phyloP scores from a whole-genome alignment of 2,888 invertebrate species.

The Embidobia sp. region DNA sequence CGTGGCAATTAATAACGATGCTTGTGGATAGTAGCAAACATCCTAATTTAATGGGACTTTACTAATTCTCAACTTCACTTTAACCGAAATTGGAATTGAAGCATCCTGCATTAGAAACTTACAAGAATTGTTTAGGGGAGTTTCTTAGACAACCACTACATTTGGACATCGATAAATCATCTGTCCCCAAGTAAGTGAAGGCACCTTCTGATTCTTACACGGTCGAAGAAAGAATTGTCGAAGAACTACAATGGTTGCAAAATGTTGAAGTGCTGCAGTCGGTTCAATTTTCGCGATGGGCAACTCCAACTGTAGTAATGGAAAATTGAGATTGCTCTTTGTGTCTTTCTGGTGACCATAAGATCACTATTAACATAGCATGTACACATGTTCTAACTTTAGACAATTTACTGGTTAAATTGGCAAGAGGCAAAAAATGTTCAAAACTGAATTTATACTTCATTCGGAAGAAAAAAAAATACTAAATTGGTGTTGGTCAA shows the following conservation, averaged over 20 bases:
- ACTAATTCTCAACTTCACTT: background rate
- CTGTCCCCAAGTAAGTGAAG: background rate
- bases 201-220: background rate
- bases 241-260: background rate
- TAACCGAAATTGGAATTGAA: background rate
- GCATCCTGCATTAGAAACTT: background rate
- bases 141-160: background rate
- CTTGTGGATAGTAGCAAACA: background rate
- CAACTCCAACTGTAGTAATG: slow-evolving; percentile 1
- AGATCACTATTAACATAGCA: slow-evolving; percentile 2
- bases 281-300: background rate
- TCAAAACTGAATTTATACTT: slow-evolving; percentile 31
- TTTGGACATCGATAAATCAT: background rate
- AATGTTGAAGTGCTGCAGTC: background rate
- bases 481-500: background rate
- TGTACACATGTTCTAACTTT: slow-evolving; percentile 24
- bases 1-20: no score
- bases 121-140: background rate
- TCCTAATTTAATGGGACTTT: background rate
- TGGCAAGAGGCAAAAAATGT: slow-evolving; percentile 9
- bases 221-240: background rate
- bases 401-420: slow-evolving; percentile 14
- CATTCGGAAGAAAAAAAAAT: slow-evolving; percentile 25
- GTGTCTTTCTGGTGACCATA: slow-evolving; percentile 36
- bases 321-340: slow-evolving; percentile 8